Percentiles rank a stretch among this genome's conserved stretches.
phyloP scores from a whole-genome alignment of 1,140 invertebrate genomes.

The Polypedilum vanderplanki region DNA sequence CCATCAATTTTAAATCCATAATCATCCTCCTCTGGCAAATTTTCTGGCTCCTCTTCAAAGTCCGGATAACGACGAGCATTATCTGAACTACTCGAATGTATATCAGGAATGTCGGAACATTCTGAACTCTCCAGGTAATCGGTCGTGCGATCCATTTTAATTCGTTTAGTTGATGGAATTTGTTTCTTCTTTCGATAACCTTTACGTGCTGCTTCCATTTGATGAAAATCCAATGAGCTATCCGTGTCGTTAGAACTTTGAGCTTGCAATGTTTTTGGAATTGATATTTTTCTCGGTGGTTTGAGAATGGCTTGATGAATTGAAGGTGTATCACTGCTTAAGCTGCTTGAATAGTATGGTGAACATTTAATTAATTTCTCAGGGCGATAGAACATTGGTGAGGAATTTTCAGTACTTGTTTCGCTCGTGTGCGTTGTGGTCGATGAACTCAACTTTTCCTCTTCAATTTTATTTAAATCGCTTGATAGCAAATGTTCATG shows the following conservation, averaged over 20 bases:
- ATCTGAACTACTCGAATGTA: conserved; percentile 56
- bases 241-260: conserved; percentile 62
- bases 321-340: conserved; percentile 59
- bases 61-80: conserved; percentile 48
- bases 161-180: conserved; percentile 48
- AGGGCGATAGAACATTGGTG: conserved; percentile 42
- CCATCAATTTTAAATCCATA: neutral
- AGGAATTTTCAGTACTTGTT: conserved; percentile 41
- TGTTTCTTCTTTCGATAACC: conserved; percentile 57
- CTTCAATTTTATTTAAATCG: conserved; percentile 31
- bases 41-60: conserved; percentile 45
- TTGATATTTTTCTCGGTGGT: conserved; percentile 49
- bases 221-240: conserved; percentile 55
- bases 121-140: conserved; percentile 52
- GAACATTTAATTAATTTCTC: conserved; percentile 56
- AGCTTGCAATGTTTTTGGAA: conserved; percentile 50
- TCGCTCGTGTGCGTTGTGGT: conserved; percentile 39
- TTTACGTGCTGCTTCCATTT: conserved; percentile 52
- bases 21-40: conserved; percentile 42
- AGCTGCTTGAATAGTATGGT: conserved; percentile 60
- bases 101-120: conserved; percentile 56
- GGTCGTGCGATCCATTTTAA: conserved; percentile 46
- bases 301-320: conserved; percentile 50
- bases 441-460: conserved; percentile 37
- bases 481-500: conserved; percentile 52